phyloP scores from a whole-genome alignment of 2,113 vertebrate genomes.

The Phyllostomus discolor region DNA sequence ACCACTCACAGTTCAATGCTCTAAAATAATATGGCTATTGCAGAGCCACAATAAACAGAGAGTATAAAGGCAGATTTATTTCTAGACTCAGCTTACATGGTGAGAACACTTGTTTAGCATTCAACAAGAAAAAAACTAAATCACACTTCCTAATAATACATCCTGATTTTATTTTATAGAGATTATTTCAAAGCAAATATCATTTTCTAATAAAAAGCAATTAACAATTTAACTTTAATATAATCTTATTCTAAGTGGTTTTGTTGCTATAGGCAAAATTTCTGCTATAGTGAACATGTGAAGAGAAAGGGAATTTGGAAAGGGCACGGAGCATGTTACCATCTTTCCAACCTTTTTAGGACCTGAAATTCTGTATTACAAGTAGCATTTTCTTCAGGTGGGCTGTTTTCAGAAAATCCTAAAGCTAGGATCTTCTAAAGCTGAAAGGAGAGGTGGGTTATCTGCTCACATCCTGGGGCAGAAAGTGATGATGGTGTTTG shows the following conservation, averaged over 20 bases:
- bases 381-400: not conserved
- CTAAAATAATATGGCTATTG: not conserved
- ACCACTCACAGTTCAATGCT: not conserved
- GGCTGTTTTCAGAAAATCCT: not conserved
- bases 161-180: not conserved
- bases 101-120: not conserved
- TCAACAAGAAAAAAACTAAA: constrained; percentile 24
- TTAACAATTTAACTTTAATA: constrained; percentile 49
- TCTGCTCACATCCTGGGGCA: not conserved
- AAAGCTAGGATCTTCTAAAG: too few relatives aligned
- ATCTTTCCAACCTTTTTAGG: not conserved
- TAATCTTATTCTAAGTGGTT: not conserved
- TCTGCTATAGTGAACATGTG: not conserved
- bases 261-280: not conserved
- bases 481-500: not conserved
- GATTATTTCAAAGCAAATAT: constrained; percentile 6
- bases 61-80: not conserved
- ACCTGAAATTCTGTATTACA: not conserved
- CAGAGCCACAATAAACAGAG: not conserved
- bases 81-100: not conserved
- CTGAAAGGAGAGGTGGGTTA: not conserved
- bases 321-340: not conserved
- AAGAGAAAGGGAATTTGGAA: not conserved
- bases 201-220: constrained; percentile 51
- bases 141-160: not conserved